Conservation (phyloP, 2,888 invertebrate species). For the Eupithecia tripunctaria region DNA sequence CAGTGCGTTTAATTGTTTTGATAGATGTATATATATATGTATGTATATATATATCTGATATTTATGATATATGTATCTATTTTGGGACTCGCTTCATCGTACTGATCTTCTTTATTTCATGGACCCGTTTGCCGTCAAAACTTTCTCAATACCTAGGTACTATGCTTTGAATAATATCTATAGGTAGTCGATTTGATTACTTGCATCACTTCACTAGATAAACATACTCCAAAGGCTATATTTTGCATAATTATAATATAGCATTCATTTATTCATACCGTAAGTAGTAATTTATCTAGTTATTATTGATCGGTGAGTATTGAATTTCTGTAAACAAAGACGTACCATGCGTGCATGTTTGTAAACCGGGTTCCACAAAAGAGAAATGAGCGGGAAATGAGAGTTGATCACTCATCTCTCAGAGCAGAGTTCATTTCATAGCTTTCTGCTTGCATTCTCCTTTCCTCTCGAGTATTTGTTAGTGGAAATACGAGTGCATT, state of each 20-base stretch:
- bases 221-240: background rate
- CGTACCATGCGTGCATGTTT: background rate
- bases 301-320: background rate
- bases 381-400: too few relatives aligned
- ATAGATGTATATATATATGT: too few relatives aligned
- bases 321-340: background rate
- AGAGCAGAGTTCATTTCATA: too few relatives aligned
- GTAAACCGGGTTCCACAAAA: too few relatives aligned
- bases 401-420: too few relatives aligned
- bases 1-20: background rate
- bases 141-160: too few relatives aligned
- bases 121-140: background rate
- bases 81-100: too few relatives aligned
- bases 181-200: background rate
- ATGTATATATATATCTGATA: too few relatives aligned
- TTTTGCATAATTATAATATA: background rate
- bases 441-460: too few relatives aligned
- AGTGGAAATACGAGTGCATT: too few relatives aligned
- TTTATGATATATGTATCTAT: too few relatives aligned
- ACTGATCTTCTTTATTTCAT: background rate
- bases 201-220: background rate
- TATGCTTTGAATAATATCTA: background rate
- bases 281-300: background rate
- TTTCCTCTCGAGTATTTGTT: too few relatives aligned
- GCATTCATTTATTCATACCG: constrained; percentile 1